Evolutionary conservation across 2,888 invertebrate species (phyloP), one percentile per base, ranked within the genome.

Genomic region (Phyto melanocephala): DNA sequence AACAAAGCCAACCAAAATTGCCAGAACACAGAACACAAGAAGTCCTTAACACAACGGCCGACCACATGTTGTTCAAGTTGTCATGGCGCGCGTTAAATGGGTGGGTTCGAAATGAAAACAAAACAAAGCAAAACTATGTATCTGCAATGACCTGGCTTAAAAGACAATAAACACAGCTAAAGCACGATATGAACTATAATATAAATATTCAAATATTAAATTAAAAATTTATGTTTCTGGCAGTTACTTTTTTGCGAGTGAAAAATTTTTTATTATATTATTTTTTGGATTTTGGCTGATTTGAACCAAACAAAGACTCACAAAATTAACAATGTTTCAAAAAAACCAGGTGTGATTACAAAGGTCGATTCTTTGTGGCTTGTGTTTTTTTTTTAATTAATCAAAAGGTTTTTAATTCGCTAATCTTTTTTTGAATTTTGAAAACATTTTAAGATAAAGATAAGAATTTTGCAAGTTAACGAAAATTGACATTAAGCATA

Each of bases 271-370:
- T 33, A 22, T 42, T 56, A 3, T 71, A 56, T 17, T 67, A 35
- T 45, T 58, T 28, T 40, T 52, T 78, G n/a, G 11, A 2, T 6
- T 13, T 58, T 58, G 33, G 52, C 60, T 67, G 71, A 52, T 79
- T 71, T 71, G 22, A 24, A 24, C 35, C 65, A 75, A 81, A 82
- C 81, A 82, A 82, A 82, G 82, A 72, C 20, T 68, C 58, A 28
- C 40, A 33, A 35, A 76, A 54, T 45, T 47, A 47, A 56, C 42
- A 63, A 47, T 60, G 54, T 56, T 42, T 67, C 20, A 76, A 62
- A 79, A 79, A 82, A 79, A 62, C 82, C 82, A 82, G 82, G 82
- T 82, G 82, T 72, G 79, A 79, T 82, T 79, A 79, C 82, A 79
- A 82, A 82, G 82, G 79, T 82, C 82, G 67, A 40, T 76, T 74